Base-by-base conservation (phyloP, 2,113 vertebrate genomes). In the Anseranas semipalmata region DNA sequence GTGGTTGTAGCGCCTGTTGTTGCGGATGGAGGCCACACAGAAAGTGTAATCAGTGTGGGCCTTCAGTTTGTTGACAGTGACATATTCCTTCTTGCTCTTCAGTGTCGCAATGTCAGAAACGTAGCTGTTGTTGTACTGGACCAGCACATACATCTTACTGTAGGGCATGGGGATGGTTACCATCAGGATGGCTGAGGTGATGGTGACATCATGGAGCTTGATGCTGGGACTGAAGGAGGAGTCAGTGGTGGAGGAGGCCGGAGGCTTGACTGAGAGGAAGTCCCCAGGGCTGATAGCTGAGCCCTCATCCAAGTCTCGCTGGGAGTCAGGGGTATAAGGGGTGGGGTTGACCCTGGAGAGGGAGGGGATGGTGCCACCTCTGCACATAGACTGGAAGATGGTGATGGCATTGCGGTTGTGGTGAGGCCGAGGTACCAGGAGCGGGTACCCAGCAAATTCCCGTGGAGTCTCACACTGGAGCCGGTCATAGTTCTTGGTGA, bases 101-200 rank as follows among this genome's bases (percentile, higher is more conserved):
- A 99, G 98, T 5, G 99, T 99, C 91, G 98, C 99, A 80, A 99
- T 97, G 52, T 99, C 99, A 7, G 98, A 98, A 93, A 98, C 98
- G 0, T 98, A 98, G 83, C 98, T 99, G 62, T 99, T 98, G 96
- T 99, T 99, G 97, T 99, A 99, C 66, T 99, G 99, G 12, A 99
- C 99, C 72, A 99, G 98, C 39, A 99, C 98, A 37, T 99, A 99
- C 99, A 99, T 99, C 97, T 99, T 99, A 96, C 98, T 99, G 97
- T 98, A 99, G 37, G 99, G 99, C 55, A 98, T 98, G 4, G 99
- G 99, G 84, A 99, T 99, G 77, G 99, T 99, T 72, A 99, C 99
- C 90, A 99, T 93, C 33, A 99, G 94, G 6, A 98, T 99, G 79
- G 99, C 99, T 2, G 98, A 98, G 72, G 98, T 98, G 65, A 99